Evolutionary conservation across 2,888 invertebrate genomes (phyloP), one percentile per base, ranked within the genome.

Genomic region (Lasioglossum calceatum): DNA sequence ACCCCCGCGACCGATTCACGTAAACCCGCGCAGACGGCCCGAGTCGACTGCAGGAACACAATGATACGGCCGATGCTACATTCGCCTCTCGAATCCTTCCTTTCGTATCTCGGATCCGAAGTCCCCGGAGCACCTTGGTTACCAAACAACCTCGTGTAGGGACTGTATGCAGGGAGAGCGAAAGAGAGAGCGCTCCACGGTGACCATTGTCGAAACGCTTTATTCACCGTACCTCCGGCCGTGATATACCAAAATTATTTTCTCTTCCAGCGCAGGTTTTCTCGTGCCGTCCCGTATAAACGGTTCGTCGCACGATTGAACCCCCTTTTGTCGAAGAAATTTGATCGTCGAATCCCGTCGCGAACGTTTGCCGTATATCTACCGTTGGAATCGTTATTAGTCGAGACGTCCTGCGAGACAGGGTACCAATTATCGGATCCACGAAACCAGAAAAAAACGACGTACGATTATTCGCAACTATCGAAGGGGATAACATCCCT

Each of bases 1-100:
- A 42, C 44, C 82, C 74, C 67, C 72, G 67, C 78, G 84, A 47
- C 23, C 92, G 90, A 93, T 93, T 93, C 93, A 92, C 93, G 91
- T 91, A 92, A 71, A 92, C 84, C 50, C 27, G 50, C 27, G 74
- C 27, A 72, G 72, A 81, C 64, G 64, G 32, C 12, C 74, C 70
- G 73, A 75, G 79, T 75, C 75, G 82, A 71, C 84, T 80, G 67
- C 74, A 67, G 74, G 88, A 88, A 85, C 84, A 82, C 85, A 80
- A 84, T 81, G 88, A 88, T 85, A 85, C 86, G 82, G 81, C 74
- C 77, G 74, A 77, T 73, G 84, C 80, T 82, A 77, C 87, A 47
- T 47, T 87, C 88, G 82, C 82, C 64, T 77, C 87, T 77, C 87
- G 81, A 85, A 87, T 88, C 85, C 87, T 81, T 88, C 85, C 87